phyloP scores from a whole-genome alignment of 2,888 invertebrate genomes.

The Morinoia aosen region DNA sequence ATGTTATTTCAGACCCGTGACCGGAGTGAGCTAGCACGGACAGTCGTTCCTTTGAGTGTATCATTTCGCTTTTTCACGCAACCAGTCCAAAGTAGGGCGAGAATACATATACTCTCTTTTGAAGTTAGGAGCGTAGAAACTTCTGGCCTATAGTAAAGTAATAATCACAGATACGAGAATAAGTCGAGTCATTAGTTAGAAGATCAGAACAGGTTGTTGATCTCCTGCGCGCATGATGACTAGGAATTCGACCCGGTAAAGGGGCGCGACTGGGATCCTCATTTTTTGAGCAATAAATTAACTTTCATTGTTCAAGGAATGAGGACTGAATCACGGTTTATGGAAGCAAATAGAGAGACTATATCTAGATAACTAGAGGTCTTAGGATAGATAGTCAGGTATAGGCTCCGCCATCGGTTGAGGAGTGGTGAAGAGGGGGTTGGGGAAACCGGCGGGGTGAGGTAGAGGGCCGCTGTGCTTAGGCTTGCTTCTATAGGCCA shows the following conservation, averaged over 20 bases:
- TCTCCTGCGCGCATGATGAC: conserved; percentile 32
- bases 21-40: conserved; percentile 15
- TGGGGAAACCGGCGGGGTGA: conserved; percentile 95
- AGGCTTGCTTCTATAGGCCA: conserved; percentile 90
- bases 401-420: conserved; percentile 86
- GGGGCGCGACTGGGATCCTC: background rate
- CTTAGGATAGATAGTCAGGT: conserved; percentile 79
- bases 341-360: conserved; percentile 51
- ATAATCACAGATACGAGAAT: conserved; percentile 51
- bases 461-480: conserved; percentile 91
- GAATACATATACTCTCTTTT: background rate
- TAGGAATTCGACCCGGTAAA: conserved; percentile 48
- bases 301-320: background rate
- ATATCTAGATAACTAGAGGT: conserved; percentile 42
- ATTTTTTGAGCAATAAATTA: background rate
- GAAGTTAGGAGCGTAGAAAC: conserved; percentile 50
- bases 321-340: background rate
- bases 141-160: conserved; percentile 46
- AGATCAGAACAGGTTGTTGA: conserved; percentile 42
- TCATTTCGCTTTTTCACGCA: background rate
- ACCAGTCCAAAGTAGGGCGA: background rate
- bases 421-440: conserved; percentile 88
- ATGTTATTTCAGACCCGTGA: background rate
- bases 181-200: conserved; percentile 39
- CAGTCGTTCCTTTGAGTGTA: background rate